Evolutionary conservation across 2,797 vertebrate genomes (phyloP), one percentile per base, ranked within the genome.

Genomic region (Pteropus rufus): DNA sequence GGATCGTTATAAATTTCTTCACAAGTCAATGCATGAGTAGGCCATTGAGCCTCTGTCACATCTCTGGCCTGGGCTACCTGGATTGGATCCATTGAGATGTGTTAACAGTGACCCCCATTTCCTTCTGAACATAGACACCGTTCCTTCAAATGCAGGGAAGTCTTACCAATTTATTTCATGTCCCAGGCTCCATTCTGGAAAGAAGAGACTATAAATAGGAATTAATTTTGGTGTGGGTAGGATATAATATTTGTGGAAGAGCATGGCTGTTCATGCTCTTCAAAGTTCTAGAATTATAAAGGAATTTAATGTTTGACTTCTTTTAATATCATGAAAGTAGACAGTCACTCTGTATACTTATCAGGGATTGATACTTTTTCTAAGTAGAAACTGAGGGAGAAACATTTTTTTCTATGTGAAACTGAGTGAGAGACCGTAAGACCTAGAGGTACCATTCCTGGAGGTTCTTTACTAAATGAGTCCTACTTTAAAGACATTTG

Each of bases 261-360:
- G 2, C n/a, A 21, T 62, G 91, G 29, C 54, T 93, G 15, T 70
- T 10, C 15, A 24, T 70, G 44, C 23, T 95, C 70, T 86, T 89
- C 64, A 83, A 29, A 72, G 12, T 87, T 73, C 49, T 54, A 34
- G 58, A 80, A 36, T 52, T 93, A 0, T 81, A 81, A 86, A 92
- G 84, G 52, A 84, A 65, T 90, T 91, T 83, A 73, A 52, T 88
- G 18, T 87, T 83, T 67, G 62, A 60, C 21, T 90, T 95, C 24
- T 39, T 91, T 82, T 24, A 81, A 3, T 75, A 54, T 41, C 72
- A 46, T 54, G 80, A 46, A 46, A 34, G 86, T 67, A 92, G 46
- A 46, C 14, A 73, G 49, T 91, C 31, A 54, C 29, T 67, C 10
- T 39, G 9, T 88, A 23, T 58, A 46, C 41, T 41, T 79, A 31